These are phyloP conservation scores for Monochamus saltuarius DNA, from an alignment of 1,140 invertebrate genomes.

Conservation along the genomic window DNA sequence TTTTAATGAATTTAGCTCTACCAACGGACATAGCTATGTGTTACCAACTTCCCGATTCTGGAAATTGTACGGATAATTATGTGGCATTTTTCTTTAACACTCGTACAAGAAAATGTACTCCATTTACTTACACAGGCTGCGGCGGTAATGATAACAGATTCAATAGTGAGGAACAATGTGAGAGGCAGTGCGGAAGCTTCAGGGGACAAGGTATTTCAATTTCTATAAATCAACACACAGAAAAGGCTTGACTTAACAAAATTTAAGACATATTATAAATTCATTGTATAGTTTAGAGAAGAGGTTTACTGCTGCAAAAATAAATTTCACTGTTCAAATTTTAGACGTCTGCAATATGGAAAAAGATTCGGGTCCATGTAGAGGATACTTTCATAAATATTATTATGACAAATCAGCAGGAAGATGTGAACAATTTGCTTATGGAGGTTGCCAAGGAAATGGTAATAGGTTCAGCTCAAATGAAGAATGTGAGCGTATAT, in stretches of 20 bases:
- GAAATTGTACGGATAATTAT: constrained; percentile 68
- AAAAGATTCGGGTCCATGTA: constrained; percentile 70
- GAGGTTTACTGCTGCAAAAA: constrained; percentile 4
- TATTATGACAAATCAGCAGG: constrained; percentile 64
- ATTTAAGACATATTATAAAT: too few relatives aligned
- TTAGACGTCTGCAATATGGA: constrained; percentile 63
- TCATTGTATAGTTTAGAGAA: too few relatives aligned
- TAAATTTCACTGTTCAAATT: constrained; percentile 21
- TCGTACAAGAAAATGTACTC: constrained; percentile 59
- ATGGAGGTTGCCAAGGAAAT: constrained; percentile 84
- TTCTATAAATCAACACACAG: neutral
- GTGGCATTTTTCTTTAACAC: constrained; percentile 76
- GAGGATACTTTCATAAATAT: constrained; percentile 62
- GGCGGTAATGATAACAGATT: constrained; percentile 84
- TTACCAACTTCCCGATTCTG: constrained; percentile 62
- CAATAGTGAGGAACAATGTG: constrained; percentile 75
- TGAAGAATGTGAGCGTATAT: constrained; percentile 69
- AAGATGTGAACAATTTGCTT: constrained; percentile 71
- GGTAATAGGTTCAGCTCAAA: constrained; percentile 76
- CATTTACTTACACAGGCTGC: constrained; percentile 80
- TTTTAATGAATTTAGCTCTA: constrained; percentile 12
- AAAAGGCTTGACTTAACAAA: neutral
- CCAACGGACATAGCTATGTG: constrained; percentile 57
- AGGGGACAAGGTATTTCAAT: constrained; percentile 62
- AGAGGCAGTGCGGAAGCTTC: constrained; percentile 74